These are phyloP conservation scores for Tortricodes alternella DNA, from an alignment of 2,888 invertebrate genomes.

Conservation along the genomic window DNA sequence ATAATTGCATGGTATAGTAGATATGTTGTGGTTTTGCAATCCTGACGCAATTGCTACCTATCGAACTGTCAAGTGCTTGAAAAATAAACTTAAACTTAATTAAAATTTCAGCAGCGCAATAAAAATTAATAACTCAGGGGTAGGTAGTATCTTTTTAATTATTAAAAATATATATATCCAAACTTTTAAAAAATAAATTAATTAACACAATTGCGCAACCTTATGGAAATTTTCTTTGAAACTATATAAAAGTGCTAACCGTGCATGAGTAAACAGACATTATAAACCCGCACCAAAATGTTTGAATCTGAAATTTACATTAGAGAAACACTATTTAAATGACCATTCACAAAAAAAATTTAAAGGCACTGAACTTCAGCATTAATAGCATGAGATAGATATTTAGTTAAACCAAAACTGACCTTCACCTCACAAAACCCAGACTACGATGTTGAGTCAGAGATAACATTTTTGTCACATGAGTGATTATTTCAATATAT, in stretches of 20 bases:
- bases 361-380: neutral
- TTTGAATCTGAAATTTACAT: no score
- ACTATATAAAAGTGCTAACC: no score
- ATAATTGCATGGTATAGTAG: neutral
- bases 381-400: neutral
- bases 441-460: constrained; percentile 12
- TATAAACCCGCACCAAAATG: no score
- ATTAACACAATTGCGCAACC: no score
- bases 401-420: neutral
- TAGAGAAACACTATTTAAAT: no score
- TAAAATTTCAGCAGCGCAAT: no score
- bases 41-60: neutral
- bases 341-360: neutral
- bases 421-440: constrained; percentile 14
- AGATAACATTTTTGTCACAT: constrained; percentile 25
- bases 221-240: no score
- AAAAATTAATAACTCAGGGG: no score
- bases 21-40: neutral
- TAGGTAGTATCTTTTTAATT: no score
- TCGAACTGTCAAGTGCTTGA: constrained; percentile 6
- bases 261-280: no score
- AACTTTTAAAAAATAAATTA: no score
- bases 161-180: no score
- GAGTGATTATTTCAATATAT: constrained; percentile 15
- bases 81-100: constrained; percentile 7